These are phyloP conservation scores for Coendou prehensilis DNA, from an alignment of 2,797 vertebrate species.

Conservation along the genomic window DNA sequence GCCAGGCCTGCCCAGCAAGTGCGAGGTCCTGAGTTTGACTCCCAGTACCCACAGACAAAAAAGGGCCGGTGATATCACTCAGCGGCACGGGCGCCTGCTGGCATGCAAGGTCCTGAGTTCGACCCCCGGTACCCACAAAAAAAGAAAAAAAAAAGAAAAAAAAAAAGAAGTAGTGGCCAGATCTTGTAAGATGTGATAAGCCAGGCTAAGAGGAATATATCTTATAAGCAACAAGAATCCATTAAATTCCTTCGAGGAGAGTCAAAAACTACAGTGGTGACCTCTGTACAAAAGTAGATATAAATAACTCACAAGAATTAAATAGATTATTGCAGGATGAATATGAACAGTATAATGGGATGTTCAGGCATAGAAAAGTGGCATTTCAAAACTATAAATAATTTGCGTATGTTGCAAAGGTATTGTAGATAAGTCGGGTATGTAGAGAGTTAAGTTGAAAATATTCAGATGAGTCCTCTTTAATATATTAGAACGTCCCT, in stretches of 20 bases:
- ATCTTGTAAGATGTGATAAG: neutral
- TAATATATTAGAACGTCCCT: neutral
- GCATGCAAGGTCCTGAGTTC: too few species aligned
- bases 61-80: too few species aligned
- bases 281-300: neutral
- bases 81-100: too few species aligned
- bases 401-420: neutral
- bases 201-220: neutral
- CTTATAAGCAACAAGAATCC: neutral
- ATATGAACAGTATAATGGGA: neutral
- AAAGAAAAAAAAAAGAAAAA: too few species aligned
- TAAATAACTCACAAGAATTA: neutral
- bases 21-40: too few species aligned
- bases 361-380: neutral
- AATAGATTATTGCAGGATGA: neutral
- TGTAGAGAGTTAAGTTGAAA: neutral
- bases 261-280: neutral
- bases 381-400: neutral
- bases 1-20: too few species aligned
- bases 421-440: neutral
- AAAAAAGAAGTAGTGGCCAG: neutral
- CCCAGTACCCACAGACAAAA: too few species aligned
- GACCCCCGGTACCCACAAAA: too few species aligned
- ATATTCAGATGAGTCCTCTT: neutral
- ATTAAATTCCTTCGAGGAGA: neutral